Evolutionary conservation across 2,797 vertebrate genomes (phyloP).

Genomic region (Fundulus diaphanus): DNA sequence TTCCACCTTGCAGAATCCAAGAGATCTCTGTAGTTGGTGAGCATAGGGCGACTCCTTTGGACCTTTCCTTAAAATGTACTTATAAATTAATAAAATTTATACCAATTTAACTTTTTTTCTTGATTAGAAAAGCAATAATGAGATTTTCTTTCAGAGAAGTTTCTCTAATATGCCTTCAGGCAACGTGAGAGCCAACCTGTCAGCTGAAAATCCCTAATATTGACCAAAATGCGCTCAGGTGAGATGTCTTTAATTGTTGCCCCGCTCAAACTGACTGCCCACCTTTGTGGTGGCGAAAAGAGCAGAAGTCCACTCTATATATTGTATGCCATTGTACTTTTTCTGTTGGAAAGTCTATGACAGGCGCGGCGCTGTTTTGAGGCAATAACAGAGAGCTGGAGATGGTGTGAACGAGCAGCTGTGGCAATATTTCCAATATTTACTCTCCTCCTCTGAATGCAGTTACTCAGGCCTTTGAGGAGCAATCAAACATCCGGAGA

Average conservation of each 20-base stretch:
- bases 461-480: conserved; percentile 77
- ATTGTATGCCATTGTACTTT: conserved; percentile 42
- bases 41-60: no score
- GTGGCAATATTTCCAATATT: conserved; percentile 79
- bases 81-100: neutral
- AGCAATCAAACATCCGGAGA: conserved; percentile 89
- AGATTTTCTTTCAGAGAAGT: conserved; percentile 53
- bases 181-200: conserved; percentile 65
- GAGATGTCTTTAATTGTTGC: conserved; percentile 9
- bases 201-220: conserved; percentile 51
- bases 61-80: neutral
- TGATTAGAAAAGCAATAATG: conserved; percentile 25
- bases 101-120: neutral
- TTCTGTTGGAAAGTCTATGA: conserved; percentile 25
- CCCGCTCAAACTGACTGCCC: conserved; percentile 21
- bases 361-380: conserved; percentile 33
- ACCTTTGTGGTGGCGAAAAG: neutral
- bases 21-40: neutral
- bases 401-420: conserved; percentile 71
- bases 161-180: conserved; percentile 56
- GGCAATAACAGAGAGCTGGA: conserved; percentile 54
- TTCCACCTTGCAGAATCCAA: neutral
- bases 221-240: conserved; percentile 14
- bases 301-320: conserved; percentile 25
- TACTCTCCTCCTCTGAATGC: conserved; percentile 76